Evolutionary conservation across 1,140 invertebrate species (phyloP), one percentile per base, ranked within the genome.

Genomic region (Semibalanus balanoides): DNA sequence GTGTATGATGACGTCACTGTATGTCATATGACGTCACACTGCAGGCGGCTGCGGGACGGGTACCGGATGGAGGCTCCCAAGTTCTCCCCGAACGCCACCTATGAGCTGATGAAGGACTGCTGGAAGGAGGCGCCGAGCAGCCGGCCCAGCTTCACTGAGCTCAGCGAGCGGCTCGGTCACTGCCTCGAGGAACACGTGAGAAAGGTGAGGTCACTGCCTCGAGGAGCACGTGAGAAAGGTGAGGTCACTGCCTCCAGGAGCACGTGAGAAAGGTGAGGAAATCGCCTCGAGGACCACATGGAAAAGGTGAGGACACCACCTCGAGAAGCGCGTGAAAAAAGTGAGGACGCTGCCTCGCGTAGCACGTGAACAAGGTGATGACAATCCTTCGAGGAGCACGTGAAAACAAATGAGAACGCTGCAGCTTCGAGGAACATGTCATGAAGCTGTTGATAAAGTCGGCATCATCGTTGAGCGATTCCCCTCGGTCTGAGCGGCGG

Each of bases 81-180:
- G 80, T 93, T 94, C 79, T 94, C 93, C 81, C 87, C 91, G 71
- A 85, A 91, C 0, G 92, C 94, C 81, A 86, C 95, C 0, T 95
- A 95, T 83, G 94, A 95, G 79, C 93, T 95, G 72, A 95, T 95
- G 93, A 94, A 91, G 81, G 94, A 95, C 80, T 95, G 93, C 81
- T 96, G 94, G 94, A 90, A 93, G 76, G 89, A 91, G 29, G 89
- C 94, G 81, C 88, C 92, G 0, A 87, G 88, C 22, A 87, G 90
- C 64, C 83, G 93, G 74, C 94, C 93, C 0, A 87, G 89, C 22
- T 95, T 95, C 82, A 84, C 85, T 0, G 92, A 95, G 83, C 87
- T 93, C 27, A 89, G 93, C 0, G 84, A 86, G 27, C 76, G 40
- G 27, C 73, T 81, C 1, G 81, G 81, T 30, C 75, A 74, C 0